Percentiles rank a stretch among this genome's conserved stretches.
Conservation (phyloP, 2,797 vertebrate species). For the Glossophaga mutica region DNA sequence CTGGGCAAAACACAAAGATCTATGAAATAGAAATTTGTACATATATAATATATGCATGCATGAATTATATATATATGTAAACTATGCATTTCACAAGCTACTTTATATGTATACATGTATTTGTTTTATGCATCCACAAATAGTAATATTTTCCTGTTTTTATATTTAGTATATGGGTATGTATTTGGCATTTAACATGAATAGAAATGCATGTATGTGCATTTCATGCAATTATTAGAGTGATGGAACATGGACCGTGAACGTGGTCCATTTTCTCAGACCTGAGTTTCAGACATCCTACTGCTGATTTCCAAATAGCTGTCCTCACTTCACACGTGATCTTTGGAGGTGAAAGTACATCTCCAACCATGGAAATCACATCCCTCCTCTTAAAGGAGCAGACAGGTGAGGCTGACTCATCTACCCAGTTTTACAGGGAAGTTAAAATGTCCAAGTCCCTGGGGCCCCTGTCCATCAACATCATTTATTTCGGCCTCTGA, state of each 20-base stretch:
- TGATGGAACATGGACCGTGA: background rate
- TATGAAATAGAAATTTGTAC: background rate
- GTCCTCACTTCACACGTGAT: fast-evolving
- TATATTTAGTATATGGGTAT: background rate
- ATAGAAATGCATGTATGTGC: background rate
- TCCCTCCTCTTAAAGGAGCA: background rate
- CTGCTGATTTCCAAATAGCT: background rate
- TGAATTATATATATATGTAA: background rate
- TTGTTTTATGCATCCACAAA: background rate
- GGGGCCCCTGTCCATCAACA: too few relatives aligned
- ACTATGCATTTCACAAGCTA: background rate
- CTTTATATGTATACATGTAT: too few relatives aligned
- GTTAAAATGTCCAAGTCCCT: background rate
- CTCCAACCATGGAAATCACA: background rate
- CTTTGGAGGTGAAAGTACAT: background rate
- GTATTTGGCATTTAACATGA: background rate
- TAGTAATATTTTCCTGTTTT: background rate
- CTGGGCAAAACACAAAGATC: background rate
- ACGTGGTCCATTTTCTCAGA: background rate
- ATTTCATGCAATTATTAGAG: background rate
- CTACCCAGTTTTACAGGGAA: background rate
- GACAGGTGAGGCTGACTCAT: background rate
- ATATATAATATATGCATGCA: background rate
- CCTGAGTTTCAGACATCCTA: too few relatives aligned
- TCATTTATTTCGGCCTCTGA: background rate